A percentile compares a stretch with the other conserved stretches of the same genome.
Evolutionary conservation across 1,140 invertebrate species (phyloP).

Genomic region (Heterodera schachtii): DNA sequence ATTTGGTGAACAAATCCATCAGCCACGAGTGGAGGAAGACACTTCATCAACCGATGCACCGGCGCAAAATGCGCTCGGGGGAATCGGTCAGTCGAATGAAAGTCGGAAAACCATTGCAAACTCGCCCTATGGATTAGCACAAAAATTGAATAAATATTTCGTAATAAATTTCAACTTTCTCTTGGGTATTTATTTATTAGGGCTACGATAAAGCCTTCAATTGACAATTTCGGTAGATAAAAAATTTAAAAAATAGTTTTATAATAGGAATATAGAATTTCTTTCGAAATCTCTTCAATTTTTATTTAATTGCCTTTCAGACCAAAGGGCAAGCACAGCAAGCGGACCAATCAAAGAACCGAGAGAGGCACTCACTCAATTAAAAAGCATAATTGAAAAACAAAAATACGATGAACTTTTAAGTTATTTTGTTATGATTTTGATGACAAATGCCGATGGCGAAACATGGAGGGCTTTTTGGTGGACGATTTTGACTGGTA

Average conservation of each 20-base stretch:
- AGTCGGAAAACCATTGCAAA: no score
- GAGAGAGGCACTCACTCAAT: background rate
- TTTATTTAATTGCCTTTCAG: background rate
- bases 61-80: background rate
- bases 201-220: no score
- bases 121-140: no score
- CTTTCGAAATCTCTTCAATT: background rate
- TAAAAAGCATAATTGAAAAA: background rate
- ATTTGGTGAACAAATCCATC: slow-evolving; percentile 12
- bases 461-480: slow-evolving; percentile 62
- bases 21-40: background rate
- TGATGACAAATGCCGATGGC: slow-evolving; percentile 60
- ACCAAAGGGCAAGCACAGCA: background rate
- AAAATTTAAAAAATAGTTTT: no score
- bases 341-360: slow-evolving; percentile 6
- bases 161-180: no score
- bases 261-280: no score
- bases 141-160: no score
- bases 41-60: background rate
- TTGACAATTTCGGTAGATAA: no score
- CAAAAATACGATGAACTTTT: background rate
- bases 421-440: slow-evolving; percentile 59
- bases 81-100: background rate
- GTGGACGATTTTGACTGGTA: slow-evolving; percentile 65
- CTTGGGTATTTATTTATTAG: no score